Conservation (phyloP, 2,888 invertebrate genomes). For the Dryadula phaetusa region DNA sequence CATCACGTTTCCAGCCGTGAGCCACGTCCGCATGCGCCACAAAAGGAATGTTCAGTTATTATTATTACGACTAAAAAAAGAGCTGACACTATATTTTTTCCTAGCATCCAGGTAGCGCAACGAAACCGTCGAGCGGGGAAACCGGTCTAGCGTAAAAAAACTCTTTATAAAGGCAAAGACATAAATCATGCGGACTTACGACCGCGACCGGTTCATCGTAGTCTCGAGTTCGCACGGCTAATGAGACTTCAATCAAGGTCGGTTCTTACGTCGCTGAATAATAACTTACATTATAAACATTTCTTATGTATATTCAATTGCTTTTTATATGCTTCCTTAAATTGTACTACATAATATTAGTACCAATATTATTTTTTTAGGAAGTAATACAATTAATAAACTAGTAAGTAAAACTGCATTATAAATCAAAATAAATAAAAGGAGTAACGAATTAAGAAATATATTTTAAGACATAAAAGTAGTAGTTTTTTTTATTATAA, state of each 20-base stretch:
- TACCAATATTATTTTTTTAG: neutral
- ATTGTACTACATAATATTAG: neutral
- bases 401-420: too few species aligned
- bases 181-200: constrained; percentile 81
- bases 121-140: constrained; percentile 65
- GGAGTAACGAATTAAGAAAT: neutral
- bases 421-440: too few species aligned
- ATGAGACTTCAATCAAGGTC: constrained; percentile 83
- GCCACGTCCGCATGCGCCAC: constrained; percentile 78
- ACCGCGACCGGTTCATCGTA: constrained; percentile 69
- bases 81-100: constrained; percentile 73
- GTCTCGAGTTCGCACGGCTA: constrained; percentile 66
- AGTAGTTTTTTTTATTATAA: neutral
- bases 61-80: constrained; percentile 76
- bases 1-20: constrained; percentile 72
- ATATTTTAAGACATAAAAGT: neutral
- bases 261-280: constrained; percentile 63
- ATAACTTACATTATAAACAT: constrained; percentile 54
- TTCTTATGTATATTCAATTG: constrained; percentile 35
- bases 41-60: constrained; percentile 80
- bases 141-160: constrained; percentile 70
- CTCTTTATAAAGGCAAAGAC: constrained; percentile 71
- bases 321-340: constrained; percentile 25
- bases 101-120: constrained; percentile 77
- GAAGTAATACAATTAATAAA: too few species aligned